phyloP scores from a whole-genome alignment of 92 coral and sea anemone species.

The Chrysogorgia sp. region DNA sequence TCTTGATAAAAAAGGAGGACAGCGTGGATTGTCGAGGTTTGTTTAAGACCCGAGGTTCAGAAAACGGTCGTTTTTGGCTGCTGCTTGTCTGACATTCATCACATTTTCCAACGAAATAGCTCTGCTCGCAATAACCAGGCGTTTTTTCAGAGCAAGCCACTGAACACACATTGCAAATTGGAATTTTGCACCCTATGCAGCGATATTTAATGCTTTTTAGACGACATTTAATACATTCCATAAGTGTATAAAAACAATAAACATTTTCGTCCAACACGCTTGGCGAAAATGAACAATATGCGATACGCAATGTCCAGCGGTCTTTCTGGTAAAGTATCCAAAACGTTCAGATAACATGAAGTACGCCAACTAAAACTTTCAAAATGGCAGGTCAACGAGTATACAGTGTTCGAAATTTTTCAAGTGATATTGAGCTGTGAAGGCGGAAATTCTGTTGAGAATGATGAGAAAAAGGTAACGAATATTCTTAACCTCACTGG shows the following conservation, averaged over 20 bases:
- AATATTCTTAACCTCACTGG: constrained; percentile 27
- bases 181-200: too few species aligned
- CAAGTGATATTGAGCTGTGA: neutral
- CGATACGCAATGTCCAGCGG: constrained; percentile 24
- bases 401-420: constrained; percentile 4
- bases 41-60: too few species aligned
- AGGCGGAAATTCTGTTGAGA: constrained; percentile 25
- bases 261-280: too few species aligned
- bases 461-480: constrained; percentile 6
- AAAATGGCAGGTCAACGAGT: constrained; percentile 9
- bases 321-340: constrained; percentile 26
- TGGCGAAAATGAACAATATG: constrained; percentile 23
- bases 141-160: too few species aligned
- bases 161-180: too few species aligned
- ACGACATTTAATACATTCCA: constrained; percentile 10
- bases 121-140: too few species aligned
- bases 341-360: constrained; percentile 30
- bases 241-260: too few species aligned
- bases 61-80: too few species aligned
- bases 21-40: too few species aligned
- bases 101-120: too few species aligned
- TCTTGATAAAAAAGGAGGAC: too few species aligned
- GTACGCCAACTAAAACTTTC: constrained; percentile 8
- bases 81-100: too few species aligned
- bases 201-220: constrained; percentile 8